Evolutionary conservation across 2,888 invertebrate species (phyloP), one percentile per base, ranked within the genome.

Genomic region (Argynnis bischoffii): DNA sequence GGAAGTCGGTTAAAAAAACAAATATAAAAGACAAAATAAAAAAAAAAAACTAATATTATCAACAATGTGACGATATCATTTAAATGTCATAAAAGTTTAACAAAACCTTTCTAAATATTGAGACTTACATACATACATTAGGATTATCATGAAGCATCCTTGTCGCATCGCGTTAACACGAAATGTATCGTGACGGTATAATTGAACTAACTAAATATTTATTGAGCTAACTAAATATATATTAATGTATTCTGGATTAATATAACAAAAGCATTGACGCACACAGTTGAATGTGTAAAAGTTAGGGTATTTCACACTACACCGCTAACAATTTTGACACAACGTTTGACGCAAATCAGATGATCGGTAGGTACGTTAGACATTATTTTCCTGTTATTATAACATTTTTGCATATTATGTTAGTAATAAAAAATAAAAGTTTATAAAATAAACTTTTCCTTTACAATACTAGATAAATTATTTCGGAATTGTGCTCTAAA

Each of bases 301-400:
- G 78, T 84, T 81, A 81, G 79, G 78, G 74, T 76, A 78, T 80
- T 89, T 90, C 79, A 78, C 89, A 78, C 71, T 68, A 67, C 72
- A 55, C 71, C 76, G 87, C 87, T 91, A 91, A 79, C 74, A 73
- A 67, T 79, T 72, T 74, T 75, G 83, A 89, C 75, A 88, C 84
- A 86, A 51, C 63, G 65, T 76, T 81, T 89, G 89, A 90, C 90
- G 90, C 83, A 90, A 83, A 80, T 80, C 74, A 69, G n/a, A 31
- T 16, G 16, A 26, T 59, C 47, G 11, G 31, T 13, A 26, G n/a
- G 15, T 54, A 55, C 55, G 16, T 64, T 50, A 16, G 18, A 6
- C 15, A n/a, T 47, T 18, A 26, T 48, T 46, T 55, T 66, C 54
- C 48, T 66, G 48, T 54, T 55, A 55, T 50, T 31, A 26, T 18